Evolutionary conservation across 2,113 vertebrate genomes (phyloP).

Genomic region (Hemichromis elongatus): DNA sequence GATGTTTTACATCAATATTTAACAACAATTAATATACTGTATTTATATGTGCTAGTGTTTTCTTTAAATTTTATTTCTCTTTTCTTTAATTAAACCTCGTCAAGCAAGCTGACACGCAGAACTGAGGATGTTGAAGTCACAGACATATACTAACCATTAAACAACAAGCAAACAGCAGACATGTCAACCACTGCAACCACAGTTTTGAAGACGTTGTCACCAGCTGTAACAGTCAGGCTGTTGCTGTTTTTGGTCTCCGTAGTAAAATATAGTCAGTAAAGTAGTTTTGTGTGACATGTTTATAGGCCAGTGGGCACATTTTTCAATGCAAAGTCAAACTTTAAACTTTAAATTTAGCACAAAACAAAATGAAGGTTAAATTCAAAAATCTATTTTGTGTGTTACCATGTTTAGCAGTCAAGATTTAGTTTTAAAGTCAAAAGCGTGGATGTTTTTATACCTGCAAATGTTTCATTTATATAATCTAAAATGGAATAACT

Average conservation of each 20-base stretch:
- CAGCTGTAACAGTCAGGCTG: not conserved
- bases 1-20: too few relatives aligned
- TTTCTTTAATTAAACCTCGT: not conserved
- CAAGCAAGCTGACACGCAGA: not conserved
- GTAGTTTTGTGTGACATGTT: not conserved
- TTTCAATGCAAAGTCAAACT: not conserved
- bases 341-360: not conserved
- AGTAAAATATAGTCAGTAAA: not conserved
- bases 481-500: not conserved
- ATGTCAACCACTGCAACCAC: not conserved
- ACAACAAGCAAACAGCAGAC: not conserved
- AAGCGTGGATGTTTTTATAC: not conserved
- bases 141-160: not conserved
- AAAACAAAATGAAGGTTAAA: not conserved
- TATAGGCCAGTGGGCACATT: not conserved
- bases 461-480: not conserved
- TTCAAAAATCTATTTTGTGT: not conserved
- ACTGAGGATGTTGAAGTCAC: not conserved
- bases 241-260: not conserved
- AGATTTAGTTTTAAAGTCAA: not conserved
- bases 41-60: not conserved
- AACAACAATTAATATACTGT: too few relatives aligned
- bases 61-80: not conserved
- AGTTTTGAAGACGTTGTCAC: not conserved
- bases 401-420: fast-evolving